Base-by-base conservation (phyloP, 2,797 vertebrate genomes). In the Megaceryle alcyon region DNA sequence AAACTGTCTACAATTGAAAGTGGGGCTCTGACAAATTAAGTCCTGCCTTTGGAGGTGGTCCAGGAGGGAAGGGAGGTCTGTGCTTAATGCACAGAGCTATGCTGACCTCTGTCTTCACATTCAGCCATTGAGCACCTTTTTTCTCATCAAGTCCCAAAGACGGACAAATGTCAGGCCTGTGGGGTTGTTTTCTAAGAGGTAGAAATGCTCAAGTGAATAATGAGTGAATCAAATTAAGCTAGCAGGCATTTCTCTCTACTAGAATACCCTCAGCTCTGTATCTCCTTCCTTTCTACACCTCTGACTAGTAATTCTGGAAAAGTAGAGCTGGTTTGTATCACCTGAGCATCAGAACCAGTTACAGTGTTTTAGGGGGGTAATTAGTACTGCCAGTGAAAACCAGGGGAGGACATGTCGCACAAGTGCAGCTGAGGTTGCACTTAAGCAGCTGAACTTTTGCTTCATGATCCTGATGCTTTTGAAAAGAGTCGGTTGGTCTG, bases 401-500 rank as follows among this genome's bases (percentile, higher is more conserved):
- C 59, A 68, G 33, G 28, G 60, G 33, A 70, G 51, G 63, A 46
- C 17, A 9, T 8, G 3, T n/a, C 85, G 71, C 0, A 0, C 44
- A 70, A 80, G 29, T 29, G 44, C 73, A 75, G 0, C 2, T 63
- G 56, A 84, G 64, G 86, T 86, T 61, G 29, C 20, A 2, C 59
- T 86, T 48, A 66, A 80, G 56, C 68, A 73, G 14, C 71, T 82
- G 68, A 85, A 86, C 25, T 68, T 86, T 10, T 73, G 20, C 59
- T 75, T 71, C 6, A 2, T 64, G 41, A 51, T 63, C 26, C 15
- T 76, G 9, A 6, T 2, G 31, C 25, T 71, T 85, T 66, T 66
- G 12, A 26, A 71, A 73, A 80, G n/a, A 64, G 8, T 31, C 39
- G 14, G 21, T 44, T 81, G n/a, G 14, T 64, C 49, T 86, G 70